These are phyloP conservation scores for Varroa destructor DNA, from an alignment of 1,140 invertebrate species.

Conservation along the genomic window DNA sequence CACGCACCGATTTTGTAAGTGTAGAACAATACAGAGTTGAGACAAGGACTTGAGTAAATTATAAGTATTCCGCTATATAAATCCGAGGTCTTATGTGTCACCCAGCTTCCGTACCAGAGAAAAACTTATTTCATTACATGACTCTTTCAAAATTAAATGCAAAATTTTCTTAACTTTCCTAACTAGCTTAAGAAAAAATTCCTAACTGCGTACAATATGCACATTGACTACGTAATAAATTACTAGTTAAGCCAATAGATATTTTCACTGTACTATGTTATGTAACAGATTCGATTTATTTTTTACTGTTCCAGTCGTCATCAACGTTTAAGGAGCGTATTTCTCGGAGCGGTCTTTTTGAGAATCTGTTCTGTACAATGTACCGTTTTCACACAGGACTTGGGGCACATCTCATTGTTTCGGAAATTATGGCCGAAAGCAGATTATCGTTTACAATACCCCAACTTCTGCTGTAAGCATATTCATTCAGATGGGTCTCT, in stretches of 20 bases:
- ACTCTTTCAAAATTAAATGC: background rate
- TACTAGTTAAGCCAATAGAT: background rate
- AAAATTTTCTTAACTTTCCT: background rate
- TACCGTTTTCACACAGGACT: conserved; percentile 80
- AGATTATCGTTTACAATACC: conserved; percentile 71
- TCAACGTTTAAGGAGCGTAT: background rate
- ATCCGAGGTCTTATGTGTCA: no score
- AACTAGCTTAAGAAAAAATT: background rate
- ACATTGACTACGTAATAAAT: background rate
- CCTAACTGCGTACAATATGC: background rate
- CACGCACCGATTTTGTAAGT: conserved; percentile 36
- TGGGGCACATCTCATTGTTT: conserved; percentile 74
- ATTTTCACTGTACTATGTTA: background rate
- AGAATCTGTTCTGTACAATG: conserved; percentile 61
- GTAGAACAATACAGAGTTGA: no score
- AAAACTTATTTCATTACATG: background rate
- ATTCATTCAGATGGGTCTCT: conserved; percentile 5
- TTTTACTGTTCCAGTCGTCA: background rate
- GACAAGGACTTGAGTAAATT: no score
- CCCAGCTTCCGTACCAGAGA: no score
- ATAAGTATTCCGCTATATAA: no score
- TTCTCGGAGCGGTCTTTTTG: conserved; percentile 46
- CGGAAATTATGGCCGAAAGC: conserved; percentile 84
- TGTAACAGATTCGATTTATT: background rate
- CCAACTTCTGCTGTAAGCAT: conserved; percentile 69